phyloP scores from a whole-genome alignment of 2,113 vertebrate species.

The Rattus norvegicus region DNA sequence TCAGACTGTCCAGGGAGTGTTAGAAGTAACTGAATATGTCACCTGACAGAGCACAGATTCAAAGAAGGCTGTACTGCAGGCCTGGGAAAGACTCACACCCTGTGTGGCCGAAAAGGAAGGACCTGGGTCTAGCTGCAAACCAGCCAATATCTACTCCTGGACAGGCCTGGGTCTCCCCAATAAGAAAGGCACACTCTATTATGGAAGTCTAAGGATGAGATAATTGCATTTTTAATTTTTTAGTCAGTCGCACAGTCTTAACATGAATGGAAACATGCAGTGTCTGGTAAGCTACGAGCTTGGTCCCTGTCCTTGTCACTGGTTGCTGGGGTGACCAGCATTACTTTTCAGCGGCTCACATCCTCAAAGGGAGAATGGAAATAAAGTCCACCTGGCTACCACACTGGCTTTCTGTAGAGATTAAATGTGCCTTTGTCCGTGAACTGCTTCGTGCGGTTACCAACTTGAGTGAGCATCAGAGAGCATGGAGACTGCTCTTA shows the following conservation, averaged over 20 bases:
- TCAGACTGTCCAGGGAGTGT: slow-evolving; percentile 33
- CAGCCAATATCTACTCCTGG: neutral
- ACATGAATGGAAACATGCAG: neutral
- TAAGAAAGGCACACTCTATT: neutral
- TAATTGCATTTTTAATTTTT: neutral
- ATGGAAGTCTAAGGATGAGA: slow-evolving; percentile 7
- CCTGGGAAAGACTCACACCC: slow-evolving; percentile 4
- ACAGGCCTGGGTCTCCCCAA: neutral
- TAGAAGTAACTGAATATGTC: slow-evolving; percentile 63
- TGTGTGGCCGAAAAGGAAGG: neutral
- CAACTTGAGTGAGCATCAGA: neutral
- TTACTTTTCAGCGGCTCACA: neutral
- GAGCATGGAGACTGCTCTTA: neutral
- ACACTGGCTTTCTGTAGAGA: neutral
- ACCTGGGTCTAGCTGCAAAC: neutral
- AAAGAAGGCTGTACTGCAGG: neutral
- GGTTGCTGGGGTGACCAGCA: neutral
- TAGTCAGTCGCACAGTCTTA: neutral
- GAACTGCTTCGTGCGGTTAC: neutral
- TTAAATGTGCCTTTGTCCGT: neutral
- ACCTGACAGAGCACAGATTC: neutral
- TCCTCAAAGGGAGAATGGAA: neutral
- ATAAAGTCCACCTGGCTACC: neutral
- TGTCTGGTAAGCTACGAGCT: neutral
- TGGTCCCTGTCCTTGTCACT: neutral